Base-by-base conservation (phyloP, 2,797 vertebrate species). In the Micrastur ruficollis region DNA sequence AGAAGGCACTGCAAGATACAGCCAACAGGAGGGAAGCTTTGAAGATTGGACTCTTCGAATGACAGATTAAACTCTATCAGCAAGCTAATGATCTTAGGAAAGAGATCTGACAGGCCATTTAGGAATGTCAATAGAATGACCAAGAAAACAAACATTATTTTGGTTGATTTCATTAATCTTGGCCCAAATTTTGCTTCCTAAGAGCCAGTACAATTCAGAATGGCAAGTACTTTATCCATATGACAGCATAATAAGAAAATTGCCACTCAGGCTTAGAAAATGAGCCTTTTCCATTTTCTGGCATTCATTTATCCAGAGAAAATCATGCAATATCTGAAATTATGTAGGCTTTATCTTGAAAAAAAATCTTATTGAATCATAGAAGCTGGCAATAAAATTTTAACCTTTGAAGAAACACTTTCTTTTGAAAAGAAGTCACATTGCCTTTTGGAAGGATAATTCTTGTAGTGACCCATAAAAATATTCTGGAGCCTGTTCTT, bases 81-180 rank as follows among this genome's bases (percentile, higher is more conserved):
- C 76, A 89, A 89, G 62, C 74, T 97, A 91, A 96, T 74, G 79
- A 66, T 84, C 87, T 52, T 86, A 67, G 38, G 80, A 92, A 93
- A 95, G 89, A 94, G 75, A 91, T 93, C 73, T 90, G 95, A 95
- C 94, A 96, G 86, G 70, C 59, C 72, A 94, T 98, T 98, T 94
- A 81, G 31, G 73, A 91, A 95, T 95, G 93, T 94, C 97, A 98
- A 95, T 96, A 97, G 76, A 96, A 93, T 81, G 61, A 25, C 83
- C 93, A 90, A 44, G 81, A 95, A 97, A 98, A 97, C 96, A 98
- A 98, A 96, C 36, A 97, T 97, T 97, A 91, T 97, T 97, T 98
- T 96, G 9, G 42, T 94, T 97, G 80, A 97, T 98, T 97, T 98
- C 96, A 97, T 98, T 98, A 97, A 97, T 98, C 97, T 97, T 95